phyloP scores from a whole-genome alignment of 1,140 invertebrate species.

The Tetramorium alpestre region DNA sequence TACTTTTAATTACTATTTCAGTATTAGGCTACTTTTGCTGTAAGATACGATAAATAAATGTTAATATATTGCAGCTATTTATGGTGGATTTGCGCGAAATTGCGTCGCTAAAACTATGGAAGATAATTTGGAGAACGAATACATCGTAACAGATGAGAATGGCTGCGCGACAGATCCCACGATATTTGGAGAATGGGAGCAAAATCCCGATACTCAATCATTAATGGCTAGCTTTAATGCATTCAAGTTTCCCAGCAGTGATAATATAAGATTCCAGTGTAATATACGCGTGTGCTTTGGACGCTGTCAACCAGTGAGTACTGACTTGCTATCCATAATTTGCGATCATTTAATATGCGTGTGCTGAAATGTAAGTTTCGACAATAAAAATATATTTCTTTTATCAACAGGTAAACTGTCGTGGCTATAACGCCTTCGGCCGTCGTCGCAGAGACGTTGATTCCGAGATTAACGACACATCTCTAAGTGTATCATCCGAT shows the following conservation, averaged over 20 bases:
- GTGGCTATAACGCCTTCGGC: slow-evolving; percentile 95
- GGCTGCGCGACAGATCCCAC: slow-evolving; percentile 96
- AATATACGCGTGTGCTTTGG: slow-evolving; percentile 98
- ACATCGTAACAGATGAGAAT: slow-evolving; percentile 96
- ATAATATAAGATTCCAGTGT: slow-evolving; percentile 98
- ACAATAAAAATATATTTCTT: slow-evolving; percentile 58
- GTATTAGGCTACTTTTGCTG: background rate
- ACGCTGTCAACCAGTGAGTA: slow-evolving; percentile 95
- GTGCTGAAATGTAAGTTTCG: background rate
- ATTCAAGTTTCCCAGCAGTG: slow-evolving; percentile 98
- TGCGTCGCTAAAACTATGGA: slow-evolving; percentile 97
- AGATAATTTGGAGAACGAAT: slow-evolving; percentile 95
- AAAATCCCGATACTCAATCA: slow-evolving; percentile 93
- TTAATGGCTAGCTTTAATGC: slow-evolving; percentile 96
- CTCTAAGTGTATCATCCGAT: slow-evolving; percentile 86
- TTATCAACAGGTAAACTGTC: slow-evolving; percentile 92
- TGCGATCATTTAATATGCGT: background rate
- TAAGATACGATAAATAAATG: background rate
- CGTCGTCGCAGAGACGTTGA: slow-evolving; percentile 90
- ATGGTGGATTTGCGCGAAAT: slow-evolving; percentile 96
- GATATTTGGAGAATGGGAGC: slow-evolving; percentile 97
- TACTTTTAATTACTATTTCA: background rate
- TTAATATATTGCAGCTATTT: slow-evolving; percentile 89
- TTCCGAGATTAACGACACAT: slow-evolving; percentile 87
- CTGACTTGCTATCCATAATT: background rate